Evolutionary conservation across 2,888 invertebrate species (phyloP), one percentile per base, ranked within the genome.

Genomic region (Pandemis heparana): DNA sequence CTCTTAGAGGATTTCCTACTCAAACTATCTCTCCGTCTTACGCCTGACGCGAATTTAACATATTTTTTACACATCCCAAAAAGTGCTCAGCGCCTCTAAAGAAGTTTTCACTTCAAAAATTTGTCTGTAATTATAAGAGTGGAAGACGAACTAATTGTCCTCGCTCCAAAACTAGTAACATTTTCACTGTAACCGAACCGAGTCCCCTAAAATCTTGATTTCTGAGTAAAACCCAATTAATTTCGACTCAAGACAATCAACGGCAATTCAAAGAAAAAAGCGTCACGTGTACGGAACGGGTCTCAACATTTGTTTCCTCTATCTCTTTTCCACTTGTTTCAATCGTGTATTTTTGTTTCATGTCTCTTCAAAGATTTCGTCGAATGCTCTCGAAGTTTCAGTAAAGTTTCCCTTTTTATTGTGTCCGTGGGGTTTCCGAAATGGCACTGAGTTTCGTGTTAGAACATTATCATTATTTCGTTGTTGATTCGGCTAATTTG

Each of bases 361-460:
- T n/a, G 63, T 68, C 67, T 39, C 59, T 59, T 16, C 46, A 53
- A 68, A 74, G 70, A 69, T 69, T 74, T 46, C 39, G 61, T 32
- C 48, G 62, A 67, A 62, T 38, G 62, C 68, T 61, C 60, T 61
- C 61, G 46, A 65, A 70, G 65, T 69, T 69, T 69, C 51, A 32
- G 12, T 32, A 61, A 74, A 74, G 65, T 70, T 70, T 60, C 41
- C 61, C 74, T 74, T 74, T 73, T 74, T 74, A 53, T 61, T 64
- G 59, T 64, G 64, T 59, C 64, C 59, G 18, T 64, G 48, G 59
- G 64, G 46, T 41, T 43, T 41, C 56, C 46, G 46, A 16, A 67
- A 67, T 56, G 56, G 41, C 41, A 56, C n/a, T n/a, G 18, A 53
- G 67, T 67, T 71, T 68, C 68, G 7, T 72, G 61, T 51, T 67